Evolutionary conservation across 2,797 vertebrate species (phyloP).

Genomic region (Periparus ater): DNA sequence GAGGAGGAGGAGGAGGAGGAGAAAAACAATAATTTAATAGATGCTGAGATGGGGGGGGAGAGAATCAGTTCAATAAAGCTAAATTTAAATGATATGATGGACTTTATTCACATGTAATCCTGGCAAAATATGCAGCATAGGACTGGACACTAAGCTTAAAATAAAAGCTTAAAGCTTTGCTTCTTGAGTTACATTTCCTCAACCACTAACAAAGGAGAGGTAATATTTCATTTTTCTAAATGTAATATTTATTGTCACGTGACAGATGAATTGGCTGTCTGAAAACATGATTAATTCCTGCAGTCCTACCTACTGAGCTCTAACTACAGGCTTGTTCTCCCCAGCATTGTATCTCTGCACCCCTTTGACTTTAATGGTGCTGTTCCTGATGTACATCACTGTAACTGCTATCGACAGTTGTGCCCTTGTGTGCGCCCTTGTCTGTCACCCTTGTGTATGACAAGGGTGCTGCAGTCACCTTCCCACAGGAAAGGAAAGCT

Average conservation of each 20-base stretch:
- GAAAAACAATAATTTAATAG: conserved; percentile 23
- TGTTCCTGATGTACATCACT: not conserved
- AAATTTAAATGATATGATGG: conserved; percentile 12
- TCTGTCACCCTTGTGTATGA: not conserved
- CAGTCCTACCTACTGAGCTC: not conserved
- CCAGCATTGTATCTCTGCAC: not conserved
- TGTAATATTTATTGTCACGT: not conserved
- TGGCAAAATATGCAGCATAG: conserved; percentile 37
- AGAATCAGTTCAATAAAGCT: conserved; percentile 6
- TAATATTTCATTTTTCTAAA: not conserved
- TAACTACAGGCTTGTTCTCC: not conserved
- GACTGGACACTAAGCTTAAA: not conserved
- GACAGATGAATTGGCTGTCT: not conserved
- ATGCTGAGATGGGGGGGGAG: not conserved
- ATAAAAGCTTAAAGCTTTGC: conserved; percentile 2
- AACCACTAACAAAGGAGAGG: not conserved
- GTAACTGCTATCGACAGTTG: not conserved
- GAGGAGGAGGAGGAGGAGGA: not conserved
- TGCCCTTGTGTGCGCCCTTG: not conserved
- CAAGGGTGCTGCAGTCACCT: not conserved
- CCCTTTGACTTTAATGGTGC: not conserved
- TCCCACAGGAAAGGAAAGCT: not conserved
- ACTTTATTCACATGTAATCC: not conserved
- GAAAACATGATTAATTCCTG: not conserved
- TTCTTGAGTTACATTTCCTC: not conserved